Percentiles rank a stretch among this genome's conserved stretches.
Evolutionary conservation across 2,888 invertebrate genomes (phyloP).

Genomic region (Dolichomitus sp.): DNA sequence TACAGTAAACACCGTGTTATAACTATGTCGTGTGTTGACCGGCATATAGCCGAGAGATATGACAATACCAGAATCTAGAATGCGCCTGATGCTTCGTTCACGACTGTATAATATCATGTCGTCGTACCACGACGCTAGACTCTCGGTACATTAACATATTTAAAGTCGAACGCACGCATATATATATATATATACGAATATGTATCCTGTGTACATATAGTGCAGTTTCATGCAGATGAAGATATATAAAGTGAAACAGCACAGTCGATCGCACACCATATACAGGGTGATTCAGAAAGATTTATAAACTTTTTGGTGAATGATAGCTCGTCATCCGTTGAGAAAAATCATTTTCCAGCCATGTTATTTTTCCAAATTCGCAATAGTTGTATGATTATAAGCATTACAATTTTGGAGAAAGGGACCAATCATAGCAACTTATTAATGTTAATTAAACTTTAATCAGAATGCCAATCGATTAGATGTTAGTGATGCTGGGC

Average conservation of each 20-base stretch:
- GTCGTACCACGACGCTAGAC: constrained; percentile 28
- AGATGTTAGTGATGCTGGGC: too few species aligned
- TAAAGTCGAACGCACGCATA: constrained; percentile 51
- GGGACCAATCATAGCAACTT: too few species aligned
- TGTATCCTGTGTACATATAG: not conserved
- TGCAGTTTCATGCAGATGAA: not conserved
- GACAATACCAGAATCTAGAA: constrained; percentile 62
- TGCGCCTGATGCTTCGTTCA: constrained; percentile 23
- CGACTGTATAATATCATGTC: constrained; percentile 38
- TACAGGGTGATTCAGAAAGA: too few species aligned
- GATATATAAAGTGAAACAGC: not conserved
- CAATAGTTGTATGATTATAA: too few species aligned
- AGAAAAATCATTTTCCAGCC: too few species aligned
- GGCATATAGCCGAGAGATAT: constrained; percentile 43
- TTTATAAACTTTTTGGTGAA: too few species aligned
- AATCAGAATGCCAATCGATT: too few species aligned
- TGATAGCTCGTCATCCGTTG: too few species aligned
- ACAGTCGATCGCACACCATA: not conserved
- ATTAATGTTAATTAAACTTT: too few species aligned
- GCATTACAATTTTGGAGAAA: too few species aligned
- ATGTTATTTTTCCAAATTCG: too few species aligned
- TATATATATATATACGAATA: not conserved
- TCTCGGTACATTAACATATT: constrained; percentile 61
- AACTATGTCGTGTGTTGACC: constrained; percentile 37
- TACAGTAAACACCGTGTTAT: not conserved